These are phyloP conservation scores for Semnopithecus entellus DNA, from an alignment of 2,113 vertebrate species.

Conservation along the genomic window DNA sequence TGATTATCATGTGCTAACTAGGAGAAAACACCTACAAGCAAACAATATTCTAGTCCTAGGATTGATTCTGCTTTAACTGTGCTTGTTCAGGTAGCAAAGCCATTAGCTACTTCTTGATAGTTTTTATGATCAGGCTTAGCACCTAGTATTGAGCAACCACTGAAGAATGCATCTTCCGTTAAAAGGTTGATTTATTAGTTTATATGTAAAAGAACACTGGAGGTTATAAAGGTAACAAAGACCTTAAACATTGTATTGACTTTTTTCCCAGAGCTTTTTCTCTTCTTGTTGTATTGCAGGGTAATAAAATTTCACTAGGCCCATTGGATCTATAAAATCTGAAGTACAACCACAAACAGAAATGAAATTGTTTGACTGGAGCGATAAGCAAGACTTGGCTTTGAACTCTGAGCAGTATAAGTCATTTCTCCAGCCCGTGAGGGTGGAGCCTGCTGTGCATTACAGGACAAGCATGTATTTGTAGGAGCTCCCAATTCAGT, in stretches of 20 bases:
- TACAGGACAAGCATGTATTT: constrained; percentile 74
- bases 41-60: background rate
- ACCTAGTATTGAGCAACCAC: constrained; percentile 58
- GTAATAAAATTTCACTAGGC: constrained; percentile 87
- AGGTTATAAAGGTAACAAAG: constrained; percentile 81
- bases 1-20: background rate
- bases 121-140: constrained; percentile 69
- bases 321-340: constrained; percentile 86
- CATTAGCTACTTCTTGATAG: constrained; percentile 69
- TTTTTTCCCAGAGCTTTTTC: constrained; percentile 77
- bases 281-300: constrained; percentile 83
- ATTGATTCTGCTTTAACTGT: constrained; percentile 62
- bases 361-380: constrained; percentile 85
- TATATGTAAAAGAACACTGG: constrained; percentile 78
- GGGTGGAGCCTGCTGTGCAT: constrained; percentile 78
- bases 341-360: constrained; percentile 78
- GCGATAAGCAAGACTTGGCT: constrained; percentile 84
- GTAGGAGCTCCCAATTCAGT: constrained; percentile 62
- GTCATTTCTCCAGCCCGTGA: constrained; percentile 73
- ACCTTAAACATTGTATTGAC: constrained; percentile 82
- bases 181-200: constrained; percentile 80
- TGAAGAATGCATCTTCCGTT: constrained; percentile 56
- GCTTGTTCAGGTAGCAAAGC: constrained; percentile 60
- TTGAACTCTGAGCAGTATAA: constrained; percentile 79
- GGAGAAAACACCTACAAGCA: constrained; percentile 1